A percentile compares a stretch with the other conserved stretches of the same genome.
Evolutionary conservation across 2,888 invertebrate species (phyloP).

Genomic region (Orthosia cruda): DNA sequence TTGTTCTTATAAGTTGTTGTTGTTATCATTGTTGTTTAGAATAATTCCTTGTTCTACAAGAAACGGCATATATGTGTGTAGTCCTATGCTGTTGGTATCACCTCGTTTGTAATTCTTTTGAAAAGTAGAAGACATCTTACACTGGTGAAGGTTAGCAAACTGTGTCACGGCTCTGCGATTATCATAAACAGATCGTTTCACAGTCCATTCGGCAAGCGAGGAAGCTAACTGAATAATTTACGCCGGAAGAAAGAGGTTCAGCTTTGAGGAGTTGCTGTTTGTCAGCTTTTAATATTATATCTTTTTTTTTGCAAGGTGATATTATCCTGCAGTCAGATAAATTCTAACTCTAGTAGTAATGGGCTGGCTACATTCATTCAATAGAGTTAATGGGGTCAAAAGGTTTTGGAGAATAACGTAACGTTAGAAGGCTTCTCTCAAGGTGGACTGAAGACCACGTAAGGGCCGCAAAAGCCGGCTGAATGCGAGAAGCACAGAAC

Average conservation of each 20-base stretch:
- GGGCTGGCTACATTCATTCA: no score
- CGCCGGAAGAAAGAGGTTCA: constrained; percentile 24
- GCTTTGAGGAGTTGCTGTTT: constrained; percentile 7
- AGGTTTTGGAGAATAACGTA: no score
- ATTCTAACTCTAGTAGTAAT: no score
- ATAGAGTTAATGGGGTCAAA: no score
- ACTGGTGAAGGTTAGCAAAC: constrained; percentile 49
- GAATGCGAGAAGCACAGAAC: no score
- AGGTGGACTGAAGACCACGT: no score
- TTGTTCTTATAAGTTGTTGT: no score
- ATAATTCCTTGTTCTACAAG: not conserved
- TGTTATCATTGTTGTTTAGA: not conserved
- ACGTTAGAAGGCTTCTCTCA: no score
- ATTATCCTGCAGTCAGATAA: no score
- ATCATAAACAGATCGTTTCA: constrained; percentile 62
- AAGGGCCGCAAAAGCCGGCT: no score
- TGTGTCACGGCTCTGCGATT: constrained; percentile 58
- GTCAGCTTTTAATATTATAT: not conserved
- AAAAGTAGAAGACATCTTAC: not conserved
- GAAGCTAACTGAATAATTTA: constrained; percentile 53
- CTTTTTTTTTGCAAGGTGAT: not conserved
- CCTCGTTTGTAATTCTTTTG: constrained; percentile 1
- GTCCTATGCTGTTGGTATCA: not conserved
- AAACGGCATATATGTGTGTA: not conserved
- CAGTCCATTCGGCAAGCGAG: constrained; percentile 55